phyloP scores from a whole-genome alignment of 2,113 vertebrate genomes.

The Coturnix japonica region DNA sequence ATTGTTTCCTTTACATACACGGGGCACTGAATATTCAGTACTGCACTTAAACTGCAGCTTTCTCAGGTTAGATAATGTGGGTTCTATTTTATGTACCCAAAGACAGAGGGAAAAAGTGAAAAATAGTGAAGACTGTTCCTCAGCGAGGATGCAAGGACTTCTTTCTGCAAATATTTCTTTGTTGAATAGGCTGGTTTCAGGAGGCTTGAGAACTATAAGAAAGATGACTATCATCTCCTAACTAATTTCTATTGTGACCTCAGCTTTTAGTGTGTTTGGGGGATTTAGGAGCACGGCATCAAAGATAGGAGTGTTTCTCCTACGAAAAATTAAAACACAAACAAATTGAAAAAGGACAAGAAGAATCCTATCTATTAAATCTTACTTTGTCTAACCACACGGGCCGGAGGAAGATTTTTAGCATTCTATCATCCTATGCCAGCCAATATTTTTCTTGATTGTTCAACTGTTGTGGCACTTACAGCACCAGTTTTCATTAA shows the following conservation, averaged over 20 bases:
- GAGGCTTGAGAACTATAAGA: not conserved
- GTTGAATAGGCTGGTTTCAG: not conserved
- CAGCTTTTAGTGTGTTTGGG: not conserved
- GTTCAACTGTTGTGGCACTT: not conserved
- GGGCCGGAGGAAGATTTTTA: not conserved
- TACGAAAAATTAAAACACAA: not conserved
- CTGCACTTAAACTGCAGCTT: not conserved
- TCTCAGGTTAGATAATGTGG: not conserved
- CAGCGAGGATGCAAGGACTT: not conserved
- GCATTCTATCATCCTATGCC: not conserved
- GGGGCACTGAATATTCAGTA: not conserved
- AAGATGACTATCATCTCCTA: not conserved
- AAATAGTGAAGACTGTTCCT: not conserved
- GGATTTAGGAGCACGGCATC: not conserved
- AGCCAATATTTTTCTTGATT: not conserved
- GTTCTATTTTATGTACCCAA: not conserved
- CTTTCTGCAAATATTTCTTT: not conserved
- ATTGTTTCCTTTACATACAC: not conserved
- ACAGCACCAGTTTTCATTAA: not conserved
- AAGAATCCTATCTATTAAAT: not conserved
- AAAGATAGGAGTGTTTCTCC: not conserved
- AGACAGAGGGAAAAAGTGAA: not conserved
- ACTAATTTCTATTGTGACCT: not conserved
- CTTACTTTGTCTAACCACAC: not conserved
- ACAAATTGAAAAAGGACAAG: rapidly evolving